phyloP scores from a whole-genome alignment of 2,888 invertebrate genomes.

The Leucoma salicis region DNA sequence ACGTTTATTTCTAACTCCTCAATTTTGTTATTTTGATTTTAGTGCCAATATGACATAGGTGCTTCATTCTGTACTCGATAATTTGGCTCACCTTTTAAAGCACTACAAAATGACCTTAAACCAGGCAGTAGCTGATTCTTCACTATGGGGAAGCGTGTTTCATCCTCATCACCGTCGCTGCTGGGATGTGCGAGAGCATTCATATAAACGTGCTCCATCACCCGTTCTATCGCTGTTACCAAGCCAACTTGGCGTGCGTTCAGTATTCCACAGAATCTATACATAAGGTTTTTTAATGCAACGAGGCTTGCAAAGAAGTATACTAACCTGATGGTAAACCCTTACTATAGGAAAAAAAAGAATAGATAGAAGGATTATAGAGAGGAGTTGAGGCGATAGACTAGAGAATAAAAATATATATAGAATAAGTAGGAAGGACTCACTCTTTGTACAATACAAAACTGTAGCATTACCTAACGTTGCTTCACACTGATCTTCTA shows the following conservation, averaged over 20 bases:
- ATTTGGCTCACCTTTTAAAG: slow-evolving; percentile 85
- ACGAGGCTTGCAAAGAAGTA: too few relatives aligned
- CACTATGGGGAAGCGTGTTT: slow-evolving; percentile 89
- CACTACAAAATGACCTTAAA: slow-evolving; percentile 92
- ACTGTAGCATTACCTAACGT: too few relatives aligned
- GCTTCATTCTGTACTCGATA: too few relatives aligned
- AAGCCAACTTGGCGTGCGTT: slow-evolving; percentile 90
- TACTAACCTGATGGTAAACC: neutral
- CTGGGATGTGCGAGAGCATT: slow-evolving; percentile 92
- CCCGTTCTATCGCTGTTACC: slow-evolving; percentile 92
- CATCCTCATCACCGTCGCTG: slow-evolving; percentile 90
- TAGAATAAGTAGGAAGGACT: too few relatives aligned
- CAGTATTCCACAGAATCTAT: slow-evolving; percentile 89
- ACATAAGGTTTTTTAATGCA: neutral
- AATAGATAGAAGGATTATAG: too few relatives aligned
- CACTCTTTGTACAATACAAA: too few relatives aligned
- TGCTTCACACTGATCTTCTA: too few relatives aligned
- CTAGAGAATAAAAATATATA: too few relatives aligned
- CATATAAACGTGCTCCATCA: slow-evolving; percentile 95
- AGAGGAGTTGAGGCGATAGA: too few relatives aligned
- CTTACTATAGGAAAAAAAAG: neutral
- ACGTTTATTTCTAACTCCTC: too few relatives aligned
- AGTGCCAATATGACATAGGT: too few relatives aligned
- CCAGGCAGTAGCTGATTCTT: slow-evolving; percentile 92
- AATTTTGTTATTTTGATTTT: too few relatives aligned